phyloP scores from a whole-genome alignment of 2,888 invertebrate species.

The Hymenopus coronatus region DNA sequence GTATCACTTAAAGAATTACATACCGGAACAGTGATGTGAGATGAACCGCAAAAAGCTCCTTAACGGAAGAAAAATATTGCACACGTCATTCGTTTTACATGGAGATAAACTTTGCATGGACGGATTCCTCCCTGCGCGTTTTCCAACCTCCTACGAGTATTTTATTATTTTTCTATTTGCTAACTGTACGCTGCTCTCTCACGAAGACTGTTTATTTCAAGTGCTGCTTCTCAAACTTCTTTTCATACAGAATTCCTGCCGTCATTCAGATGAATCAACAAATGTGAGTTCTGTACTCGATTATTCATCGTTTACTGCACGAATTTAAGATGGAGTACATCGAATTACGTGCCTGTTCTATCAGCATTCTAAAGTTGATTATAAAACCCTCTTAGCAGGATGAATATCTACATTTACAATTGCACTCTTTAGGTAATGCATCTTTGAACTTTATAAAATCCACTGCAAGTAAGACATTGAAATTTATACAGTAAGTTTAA shows the following conservation, averaged over 20 bases:
- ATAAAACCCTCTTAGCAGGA: too few relatives aligned
- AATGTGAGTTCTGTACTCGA: not conserved
- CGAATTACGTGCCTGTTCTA: not conserved
- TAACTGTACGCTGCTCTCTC: not conserved
- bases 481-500: too few relatives aligned
- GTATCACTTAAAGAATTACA: too few relatives aligned
- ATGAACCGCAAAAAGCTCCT: too few relatives aligned
- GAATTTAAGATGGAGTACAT: not conserved
- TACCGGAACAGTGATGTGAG: too few relatives aligned
- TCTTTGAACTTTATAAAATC: too few relatives aligned
- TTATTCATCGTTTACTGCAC: not conserved
- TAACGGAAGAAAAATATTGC: too few relatives aligned
- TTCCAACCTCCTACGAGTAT: not conserved
- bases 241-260: not conserved
- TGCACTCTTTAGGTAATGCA: too few relatives aligned
- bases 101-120: not conserved
- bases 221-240: not conserved
- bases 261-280: not conserved
- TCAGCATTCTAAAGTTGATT: not conserved
- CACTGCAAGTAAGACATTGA: too few relatives aligned
- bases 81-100: not conserved
- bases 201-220: not conserved
- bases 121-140: not conserved
- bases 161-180: not conserved
- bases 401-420: too few relatives aligned